Percentiles rank a stretch among this genome's conserved stretches.
These are phyloP conservation scores for Manis crassicaudata DNA, from an alignment of 2,797 vertebrate species.

Conservation along the genomic window DNA sequence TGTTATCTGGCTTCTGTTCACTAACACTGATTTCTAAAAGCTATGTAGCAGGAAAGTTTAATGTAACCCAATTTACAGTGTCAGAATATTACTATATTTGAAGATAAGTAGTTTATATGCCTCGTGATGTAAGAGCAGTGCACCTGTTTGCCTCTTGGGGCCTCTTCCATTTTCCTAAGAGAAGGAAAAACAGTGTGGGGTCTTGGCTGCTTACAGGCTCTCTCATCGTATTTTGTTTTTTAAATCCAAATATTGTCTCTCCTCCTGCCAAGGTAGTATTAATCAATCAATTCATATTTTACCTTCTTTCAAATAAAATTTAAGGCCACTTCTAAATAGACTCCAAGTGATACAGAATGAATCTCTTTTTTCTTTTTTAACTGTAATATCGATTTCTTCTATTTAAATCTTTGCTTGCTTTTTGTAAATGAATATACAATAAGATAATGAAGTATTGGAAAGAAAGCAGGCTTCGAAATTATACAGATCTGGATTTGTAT, in stretches of 20 bases:
- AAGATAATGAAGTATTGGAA: background rate
- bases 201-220: background rate
- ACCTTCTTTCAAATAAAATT: slow-evolving; percentile 17
- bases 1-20: background rate
- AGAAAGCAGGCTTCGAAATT: background rate
- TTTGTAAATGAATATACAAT: background rate
- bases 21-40: slow-evolving; percentile 44
- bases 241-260: background rate
- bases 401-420: slow-evolving; percentile 27
- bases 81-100: slow-evolving; percentile 25
- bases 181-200: background rate
- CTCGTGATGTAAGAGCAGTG: background rate
- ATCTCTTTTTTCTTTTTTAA: slow-evolving; percentile 8
- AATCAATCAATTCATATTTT: slow-evolving; percentile 4
- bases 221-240: background rate
- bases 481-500: background rate
- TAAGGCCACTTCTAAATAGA: background rate
- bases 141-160: background rate
- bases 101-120: background rate
- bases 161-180: background rate
- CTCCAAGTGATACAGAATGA: background rate
- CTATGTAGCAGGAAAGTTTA: background rate
- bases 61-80: background rate
- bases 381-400: background rate
- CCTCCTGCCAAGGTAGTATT: background rate